A percentile compares a stretch with the other conserved stretches of the same genome.
These are phyloP conservation scores for Cheilosia grossa DNA, from an alignment of 2,888 invertebrate species.

Conservation along the genomic window DNA sequence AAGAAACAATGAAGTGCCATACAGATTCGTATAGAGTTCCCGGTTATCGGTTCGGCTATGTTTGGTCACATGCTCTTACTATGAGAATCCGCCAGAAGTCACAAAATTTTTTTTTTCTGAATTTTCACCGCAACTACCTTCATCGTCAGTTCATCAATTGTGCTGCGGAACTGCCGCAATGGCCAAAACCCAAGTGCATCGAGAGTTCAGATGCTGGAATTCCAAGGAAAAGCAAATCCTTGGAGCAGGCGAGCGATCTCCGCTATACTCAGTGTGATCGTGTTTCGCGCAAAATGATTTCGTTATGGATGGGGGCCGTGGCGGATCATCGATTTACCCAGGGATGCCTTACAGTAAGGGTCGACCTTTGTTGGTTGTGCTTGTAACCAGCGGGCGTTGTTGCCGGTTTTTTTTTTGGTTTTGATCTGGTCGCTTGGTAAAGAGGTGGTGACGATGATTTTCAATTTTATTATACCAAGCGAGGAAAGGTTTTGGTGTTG, in stretches of 20 bases:
- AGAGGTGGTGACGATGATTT: slow-evolving; percentile 63
- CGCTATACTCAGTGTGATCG: slow-evolving; percentile 39
- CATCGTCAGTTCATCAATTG: slow-evolving; percentile 72
- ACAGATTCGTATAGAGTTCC: slow-evolving; percentile 60
- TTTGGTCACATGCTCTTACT: slow-evolving; percentile 63
- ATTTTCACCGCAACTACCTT: slow-evolving; percentile 29
- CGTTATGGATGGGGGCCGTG: slow-evolving; percentile 68
- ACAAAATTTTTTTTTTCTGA: slow-evolving; percentile 11
- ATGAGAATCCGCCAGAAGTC: slow-evolving; percentile 55
- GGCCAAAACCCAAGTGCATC: slow-evolving; percentile 45
- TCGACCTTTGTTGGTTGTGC: slow-evolving; percentile 63
- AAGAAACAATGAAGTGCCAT: slow-evolving; percentile 33
- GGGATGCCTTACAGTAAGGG: slow-evolving; percentile 58
- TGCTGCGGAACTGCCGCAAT: slow-evolving; percentile 30
- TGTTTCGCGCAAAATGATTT: slow-evolving; percentile 64
- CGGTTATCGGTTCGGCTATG: slow-evolving; percentile 60
- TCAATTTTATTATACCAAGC: slow-evolving; percentile 54
- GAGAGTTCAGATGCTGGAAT: slow-evolving; percentile 60
- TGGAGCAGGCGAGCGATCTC: not conserved
- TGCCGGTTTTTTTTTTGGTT: not conserved
- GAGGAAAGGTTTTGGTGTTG: slow-evolving; percentile 24
- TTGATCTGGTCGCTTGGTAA: not conserved
- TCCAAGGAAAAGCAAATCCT: slow-evolving; percentile 33
- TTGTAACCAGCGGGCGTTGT: slow-evolving; percentile 59
- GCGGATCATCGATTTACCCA: slow-evolving; percentile 64